A percentile compares a stretch with the other conserved stretches of the same genome.
Conservation (phyloP, 2,113 vertebrate species). For the Eonycteris spelaea region DNA sequence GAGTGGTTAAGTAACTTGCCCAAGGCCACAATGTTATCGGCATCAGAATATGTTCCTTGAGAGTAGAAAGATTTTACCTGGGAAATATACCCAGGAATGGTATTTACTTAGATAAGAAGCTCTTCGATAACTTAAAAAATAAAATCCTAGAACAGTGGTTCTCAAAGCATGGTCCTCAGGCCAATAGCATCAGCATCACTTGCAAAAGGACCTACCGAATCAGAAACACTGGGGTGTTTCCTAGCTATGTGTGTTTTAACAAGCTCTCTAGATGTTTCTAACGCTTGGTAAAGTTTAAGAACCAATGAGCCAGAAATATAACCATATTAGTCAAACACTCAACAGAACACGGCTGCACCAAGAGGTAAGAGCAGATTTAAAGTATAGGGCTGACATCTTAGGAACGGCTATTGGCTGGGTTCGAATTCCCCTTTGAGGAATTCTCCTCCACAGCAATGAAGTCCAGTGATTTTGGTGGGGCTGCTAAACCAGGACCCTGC, state of each 20-base stretch:
- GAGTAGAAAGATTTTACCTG: not conserved
- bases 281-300: not conserved
- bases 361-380: not conserved
- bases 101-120: not conserved
- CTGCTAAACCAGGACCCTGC: not conserved
- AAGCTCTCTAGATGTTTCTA: not conserved
- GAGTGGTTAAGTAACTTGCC: not conserved
- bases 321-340: not conserved
- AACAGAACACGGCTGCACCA: not conserved
- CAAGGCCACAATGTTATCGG: not conserved
- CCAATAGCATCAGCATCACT: not conserved
- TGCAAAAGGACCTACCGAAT: not conserved
- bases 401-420: not conserved
- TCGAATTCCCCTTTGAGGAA: not conserved
- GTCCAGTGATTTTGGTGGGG: not conserved
- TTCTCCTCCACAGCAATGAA: not conserved
- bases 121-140: not conserved
- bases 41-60: not conserved
- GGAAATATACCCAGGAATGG: not conserved
- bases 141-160: not conserved
- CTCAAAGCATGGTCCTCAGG: not conserved
- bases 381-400: not conserved
- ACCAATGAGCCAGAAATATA: not conserved
- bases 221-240: not conserved
- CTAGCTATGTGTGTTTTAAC: not conserved